Base-by-base conservation (phyloP, 2,888 invertebrate species). In the Eristalis intricaria region DNA sequence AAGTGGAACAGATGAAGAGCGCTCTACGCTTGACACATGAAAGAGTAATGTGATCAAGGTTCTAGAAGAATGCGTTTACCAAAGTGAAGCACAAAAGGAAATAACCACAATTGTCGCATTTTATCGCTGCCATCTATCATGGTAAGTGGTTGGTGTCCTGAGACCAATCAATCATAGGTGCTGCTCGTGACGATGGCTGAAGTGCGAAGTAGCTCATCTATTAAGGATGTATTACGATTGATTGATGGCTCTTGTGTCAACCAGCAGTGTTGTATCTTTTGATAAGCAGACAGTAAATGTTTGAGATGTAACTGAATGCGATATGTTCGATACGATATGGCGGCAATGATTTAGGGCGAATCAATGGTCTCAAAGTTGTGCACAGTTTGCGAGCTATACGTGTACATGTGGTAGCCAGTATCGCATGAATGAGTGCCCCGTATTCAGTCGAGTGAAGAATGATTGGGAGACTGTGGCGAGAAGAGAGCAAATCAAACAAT, bases 1-100 rank as follows among this genome's bases (percentile, higher is more conserved):
- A 50, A 50, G 50, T 50, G 61, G 71, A 22, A 70, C 65, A 77
- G 32, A 77, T 64, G 60, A 63, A 68, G 35, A 68, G 63, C 38
- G 26, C 32, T n/a, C 43, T 8, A 50, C 60, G 13, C 77, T 81
- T 43, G 73, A 81, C 76, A 64, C 43, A 63, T 43, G 43, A 58
- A 40, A 76, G 65, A 84, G 70, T 71, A 76, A 85, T 85, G 63
- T 58, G 32, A 43, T 73, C 35, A n/a, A 81, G 68, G 58, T 56
- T 43, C 56, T 56, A 32, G 61, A 81, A 85, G 84, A 85, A 85
- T 85, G 71, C 71, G 63, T 76, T 81, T 60, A 79, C 65, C 50
- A 61, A 32, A 8, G 61, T 60, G 23, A 69, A 68, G 68, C 40
- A 64, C 50, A 61, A 75, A 69, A 64, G 68, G 78, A 86, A 77